Conservation (phyloP, 2,888 invertebrate species). For the Chironomus riparius region DNA sequence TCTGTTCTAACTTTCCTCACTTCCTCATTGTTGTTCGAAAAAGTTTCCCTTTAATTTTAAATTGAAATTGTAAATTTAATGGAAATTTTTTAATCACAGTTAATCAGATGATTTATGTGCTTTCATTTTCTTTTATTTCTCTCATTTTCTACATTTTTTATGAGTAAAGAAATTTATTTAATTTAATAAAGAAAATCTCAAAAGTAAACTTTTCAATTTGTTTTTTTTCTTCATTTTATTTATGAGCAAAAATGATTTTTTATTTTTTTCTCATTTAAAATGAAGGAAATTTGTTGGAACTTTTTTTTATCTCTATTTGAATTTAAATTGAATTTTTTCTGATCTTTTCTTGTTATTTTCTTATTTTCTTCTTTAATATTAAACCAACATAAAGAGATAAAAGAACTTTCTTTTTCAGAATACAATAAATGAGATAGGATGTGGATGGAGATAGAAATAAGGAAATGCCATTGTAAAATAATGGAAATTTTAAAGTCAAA, state of each 20-base stretch:
- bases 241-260: not conserved
- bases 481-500: not conserved
- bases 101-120: slow-evolving; percentile 6
- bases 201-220: not conserved
- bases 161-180: not conserved
- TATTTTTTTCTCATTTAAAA: not conserved
- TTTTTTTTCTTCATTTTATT: not conserved
- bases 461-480: too few relatives aligned
- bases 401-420: too few relatives aligned
- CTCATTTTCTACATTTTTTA: not conserved
- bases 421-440: too few relatives aligned
- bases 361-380: too few relatives aligned
- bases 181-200: not conserved
- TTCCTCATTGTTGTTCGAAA: not conserved
- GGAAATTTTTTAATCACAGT: not conserved
- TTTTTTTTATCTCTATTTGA: not conserved
- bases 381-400: too few relatives aligned
- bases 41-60: not conserved
- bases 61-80: not conserved
- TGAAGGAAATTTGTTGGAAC: not conserved
- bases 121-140: not conserved
- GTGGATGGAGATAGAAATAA: too few relatives aligned
- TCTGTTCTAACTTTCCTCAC: not conserved
- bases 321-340: not conserved
- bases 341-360: not conserved